Percentiles rank a stretch among this genome's conserved stretches.
phyloP scores from a whole-genome alignment of 2,797 vertebrate genomes.

The Rachycentron canadum region DNA sequence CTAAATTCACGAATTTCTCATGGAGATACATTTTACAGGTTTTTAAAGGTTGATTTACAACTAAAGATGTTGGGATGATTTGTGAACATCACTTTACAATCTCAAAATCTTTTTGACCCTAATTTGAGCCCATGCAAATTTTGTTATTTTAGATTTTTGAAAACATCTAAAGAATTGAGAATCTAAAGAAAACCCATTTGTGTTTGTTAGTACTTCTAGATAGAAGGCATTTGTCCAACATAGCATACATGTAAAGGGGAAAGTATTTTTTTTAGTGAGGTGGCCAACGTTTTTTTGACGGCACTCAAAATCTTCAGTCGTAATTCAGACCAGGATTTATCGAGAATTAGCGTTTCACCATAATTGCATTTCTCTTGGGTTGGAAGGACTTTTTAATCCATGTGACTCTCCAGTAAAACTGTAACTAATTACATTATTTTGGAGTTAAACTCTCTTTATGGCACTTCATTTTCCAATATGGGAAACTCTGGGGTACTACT shows the following conservation, averaged over 20 bases:
- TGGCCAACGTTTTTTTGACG: neutral
- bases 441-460: neutral
- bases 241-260: neutral
- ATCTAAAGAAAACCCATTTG: neutral
- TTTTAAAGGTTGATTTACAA: no score
- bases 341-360: neutral
- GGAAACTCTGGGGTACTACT: neutral
- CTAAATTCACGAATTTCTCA: no score
- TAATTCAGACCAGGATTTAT: neutral
- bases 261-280: neutral
- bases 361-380: constrained; percentile 1
- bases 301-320: neutral
- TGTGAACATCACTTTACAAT: no score
- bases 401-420: constrained; percentile 5
- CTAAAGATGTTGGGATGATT: no score
- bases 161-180: neutral
- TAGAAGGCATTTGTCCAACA: neutral
- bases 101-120: no score
- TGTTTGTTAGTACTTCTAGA: neutral
- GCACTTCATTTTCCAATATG: neutral
- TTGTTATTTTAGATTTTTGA: neutral
- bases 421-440: constrained; percentile 8
- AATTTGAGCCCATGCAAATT: neutral
- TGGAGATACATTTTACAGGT: no score
- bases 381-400: neutral